Evolutionary conservation across 1,140 invertebrate species (phyloP).

Genomic region (Drosophila santomea): DNA sequence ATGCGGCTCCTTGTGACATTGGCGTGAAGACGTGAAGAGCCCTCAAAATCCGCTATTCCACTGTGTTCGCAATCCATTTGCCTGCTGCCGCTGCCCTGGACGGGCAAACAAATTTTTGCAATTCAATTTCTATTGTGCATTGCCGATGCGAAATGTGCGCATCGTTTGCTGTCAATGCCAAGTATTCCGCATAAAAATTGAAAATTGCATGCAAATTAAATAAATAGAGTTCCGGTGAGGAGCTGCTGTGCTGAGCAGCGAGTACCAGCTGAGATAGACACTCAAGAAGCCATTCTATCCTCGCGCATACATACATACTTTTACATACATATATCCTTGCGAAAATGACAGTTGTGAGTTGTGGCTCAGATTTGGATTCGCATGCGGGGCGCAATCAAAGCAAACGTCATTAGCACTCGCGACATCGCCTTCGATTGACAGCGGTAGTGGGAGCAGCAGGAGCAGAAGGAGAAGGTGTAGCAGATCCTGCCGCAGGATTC

Average conservation of each 20-base stretch:
- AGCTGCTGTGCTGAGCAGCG: background rate
- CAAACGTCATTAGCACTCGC: conserved; percentile 80
- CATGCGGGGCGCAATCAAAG: conserved; percentile 69
- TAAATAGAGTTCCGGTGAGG: conserved; percentile 69
- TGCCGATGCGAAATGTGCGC: conserved; percentile 61
- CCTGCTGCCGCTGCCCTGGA: conserved; percentile 53
- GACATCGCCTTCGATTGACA: conserved; percentile 67
- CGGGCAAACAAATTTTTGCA: conserved; percentile 81
- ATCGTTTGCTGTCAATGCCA: conserved; percentile 78
- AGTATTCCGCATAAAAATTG: conserved; percentile 78
- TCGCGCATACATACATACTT: background rate
- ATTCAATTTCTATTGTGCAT: conserved; percentile 80
- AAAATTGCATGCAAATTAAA: conserved; percentile 83
- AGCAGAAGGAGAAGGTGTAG: conserved; percentile 9
- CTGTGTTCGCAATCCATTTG: conserved; percentile 36
- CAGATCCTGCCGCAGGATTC: conserved; percentile 28
- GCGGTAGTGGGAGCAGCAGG: conserved; percentile 6
- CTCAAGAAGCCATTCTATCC: background rate
- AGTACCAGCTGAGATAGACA: conserved; percentile 35
- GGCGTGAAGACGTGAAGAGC: conserved; percentile 60
- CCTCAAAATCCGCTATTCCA: conserved; percentile 32
- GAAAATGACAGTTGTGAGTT: conserved; percentile 72
- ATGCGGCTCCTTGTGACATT: conserved; percentile 48
- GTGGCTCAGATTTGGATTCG: conserved; percentile 44
- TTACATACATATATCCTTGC: conserved; percentile 18